phyloP scores from a whole-genome alignment of 2,113 vertebrate genomes.

The Tachuris rubrigastra region DNA sequence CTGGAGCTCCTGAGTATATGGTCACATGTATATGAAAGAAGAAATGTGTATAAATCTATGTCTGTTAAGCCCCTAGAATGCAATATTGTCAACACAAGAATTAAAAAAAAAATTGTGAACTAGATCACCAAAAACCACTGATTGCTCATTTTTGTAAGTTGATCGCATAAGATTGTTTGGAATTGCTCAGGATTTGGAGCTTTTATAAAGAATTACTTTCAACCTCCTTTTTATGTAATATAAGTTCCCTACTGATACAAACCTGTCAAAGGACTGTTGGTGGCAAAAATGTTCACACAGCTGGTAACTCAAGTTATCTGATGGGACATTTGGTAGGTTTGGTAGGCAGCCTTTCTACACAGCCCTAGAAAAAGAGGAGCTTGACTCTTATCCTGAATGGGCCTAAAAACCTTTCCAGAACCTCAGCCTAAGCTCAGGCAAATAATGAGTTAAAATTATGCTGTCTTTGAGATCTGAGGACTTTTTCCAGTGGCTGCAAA shows the following conservation, averaged over 20 bases:
- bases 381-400: fast-evolving
- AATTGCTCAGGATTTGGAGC: not conserved
- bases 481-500: not conserved
- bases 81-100: not conserved
- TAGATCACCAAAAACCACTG: not conserved
- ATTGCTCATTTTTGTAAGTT: not conserved
- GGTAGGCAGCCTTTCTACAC: not conserved
- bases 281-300: not conserved
- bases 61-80: not conserved
- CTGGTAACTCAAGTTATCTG: not conserved
- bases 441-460: not conserved
- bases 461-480: not conserved
- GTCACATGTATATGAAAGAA: fast-evolving
- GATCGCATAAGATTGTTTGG: not conserved
- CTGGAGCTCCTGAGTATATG: not conserved
- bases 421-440: not conserved
- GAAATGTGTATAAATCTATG: not conserved
- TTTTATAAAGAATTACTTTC: not conserved
- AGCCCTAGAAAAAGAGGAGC: not conserved
- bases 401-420: not conserved
- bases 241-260: not conserved
- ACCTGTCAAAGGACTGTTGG: not conserved
- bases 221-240: not conserved
- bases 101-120: not conserved
- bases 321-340: not conserved